Evolutionary conservation across 92 coral and sea anemone genomes (phyloP).

Genomic region (Nematostella vectensis): DNA sequence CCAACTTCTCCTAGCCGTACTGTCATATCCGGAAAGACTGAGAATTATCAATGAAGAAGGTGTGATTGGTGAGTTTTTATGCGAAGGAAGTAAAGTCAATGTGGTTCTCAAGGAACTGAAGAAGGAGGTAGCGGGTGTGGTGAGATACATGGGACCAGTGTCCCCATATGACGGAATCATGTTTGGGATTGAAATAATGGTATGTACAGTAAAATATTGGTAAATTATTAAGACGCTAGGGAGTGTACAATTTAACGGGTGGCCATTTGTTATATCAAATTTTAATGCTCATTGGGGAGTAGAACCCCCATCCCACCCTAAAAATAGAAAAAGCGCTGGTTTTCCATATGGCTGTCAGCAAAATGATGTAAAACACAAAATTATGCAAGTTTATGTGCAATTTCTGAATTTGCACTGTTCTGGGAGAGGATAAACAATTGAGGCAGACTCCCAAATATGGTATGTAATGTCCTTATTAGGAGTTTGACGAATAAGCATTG

Average conservation of each 20-base stretch:
- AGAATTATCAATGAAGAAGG: slow-evolving; percentile 24
- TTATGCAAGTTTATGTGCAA: too few relatives aligned
- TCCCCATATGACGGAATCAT: slow-evolving; percentile 71
- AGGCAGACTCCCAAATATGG: too few relatives aligned
- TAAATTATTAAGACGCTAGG: not conserved
- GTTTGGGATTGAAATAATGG: slow-evolving; percentile 86
- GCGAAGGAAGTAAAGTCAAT: slow-evolving; percentile 52
- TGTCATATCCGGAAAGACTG: slow-evolving; percentile 50
- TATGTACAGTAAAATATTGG: too few relatives aligned
- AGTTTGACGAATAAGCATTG: too few relatives aligned
- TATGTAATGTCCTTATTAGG: too few relatives aligned
- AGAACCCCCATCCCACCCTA: too few relatives aligned
- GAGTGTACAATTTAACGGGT: not conserved
- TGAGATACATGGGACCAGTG: slow-evolving; percentile 66
- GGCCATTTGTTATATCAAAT: not conserved
- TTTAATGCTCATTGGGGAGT: not conserved
- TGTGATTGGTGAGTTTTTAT: slow-evolving; percentile 22
- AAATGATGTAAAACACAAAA: too few relatives aligned
- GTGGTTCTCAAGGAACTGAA: slow-evolving; percentile 60
- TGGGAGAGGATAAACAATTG: too few relatives aligned
- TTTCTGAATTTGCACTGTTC: too few relatives aligned
- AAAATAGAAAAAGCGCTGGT: too few relatives aligned
- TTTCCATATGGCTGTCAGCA: too few relatives aligned
- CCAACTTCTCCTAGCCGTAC: slow-evolving; percentile 50
- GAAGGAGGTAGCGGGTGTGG: slow-evolving; percentile 40